Evolutionary conservation across 1,140 invertebrate genomes (phyloP).

Genomic region (Leptopilina boulardi): DNA sequence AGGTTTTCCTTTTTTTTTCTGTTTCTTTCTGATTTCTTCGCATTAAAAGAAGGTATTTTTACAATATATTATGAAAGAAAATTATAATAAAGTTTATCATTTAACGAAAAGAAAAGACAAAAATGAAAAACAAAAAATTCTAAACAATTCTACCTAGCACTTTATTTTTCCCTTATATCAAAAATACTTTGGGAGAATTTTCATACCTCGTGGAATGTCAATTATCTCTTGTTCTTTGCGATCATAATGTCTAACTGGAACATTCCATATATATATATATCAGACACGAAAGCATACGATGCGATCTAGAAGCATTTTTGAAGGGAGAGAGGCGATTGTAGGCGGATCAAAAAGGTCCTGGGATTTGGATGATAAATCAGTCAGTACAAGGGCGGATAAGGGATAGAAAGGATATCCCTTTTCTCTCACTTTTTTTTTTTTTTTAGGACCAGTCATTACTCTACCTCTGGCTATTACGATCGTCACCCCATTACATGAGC

Average conservation of each 20-base stretch:
- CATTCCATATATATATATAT: too few relatives aligned
- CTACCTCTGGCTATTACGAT: conserved; percentile 51
- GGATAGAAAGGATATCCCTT: conserved; percentile 52
- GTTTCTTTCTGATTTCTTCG: background rate
- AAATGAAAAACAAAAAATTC: too few relatives aligned
- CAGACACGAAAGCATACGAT: conserved; percentile 41
- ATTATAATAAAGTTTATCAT: too few relatives aligned
- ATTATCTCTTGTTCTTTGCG: background rate
- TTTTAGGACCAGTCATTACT: conserved; percentile 45
- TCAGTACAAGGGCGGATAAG: conserved; percentile 49
- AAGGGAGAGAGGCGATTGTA: conserved; percentile 55
- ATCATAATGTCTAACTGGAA: background rate
- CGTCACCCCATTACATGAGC: conserved; percentile 57
- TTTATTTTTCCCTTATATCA: background rate
- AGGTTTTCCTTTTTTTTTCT: background rate
- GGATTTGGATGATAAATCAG: conserved; percentile 58
- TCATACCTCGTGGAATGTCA: background rate
- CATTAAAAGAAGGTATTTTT: too few relatives aligned
- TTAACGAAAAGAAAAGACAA: too few relatives aligned
- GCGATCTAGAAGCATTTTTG: conserved; percentile 58
- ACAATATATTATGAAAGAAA: too few relatives aligned
- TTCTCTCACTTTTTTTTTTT: background rate
- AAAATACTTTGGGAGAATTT: background rate
- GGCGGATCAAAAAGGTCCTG: conserved; percentile 48
- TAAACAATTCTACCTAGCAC: too few relatives aligned